phyloP scores from a whole-genome alignment of 2,888 invertebrate genomes.

The Lasioglossum oenotherae region DNA sequence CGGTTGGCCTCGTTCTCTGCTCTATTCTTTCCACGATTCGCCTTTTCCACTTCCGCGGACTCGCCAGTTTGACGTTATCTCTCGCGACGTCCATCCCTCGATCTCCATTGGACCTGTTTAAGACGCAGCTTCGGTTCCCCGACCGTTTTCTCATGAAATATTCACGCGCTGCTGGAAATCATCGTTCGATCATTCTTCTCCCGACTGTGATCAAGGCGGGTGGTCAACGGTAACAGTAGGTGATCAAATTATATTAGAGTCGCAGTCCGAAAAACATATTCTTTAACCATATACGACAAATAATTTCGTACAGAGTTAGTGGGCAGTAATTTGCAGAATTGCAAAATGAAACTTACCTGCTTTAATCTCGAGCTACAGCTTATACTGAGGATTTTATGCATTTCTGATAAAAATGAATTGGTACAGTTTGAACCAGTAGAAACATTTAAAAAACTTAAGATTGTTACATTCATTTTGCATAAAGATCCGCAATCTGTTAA shows the following conservation, averaged over 20 bases:
- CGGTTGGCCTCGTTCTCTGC: constrained; percentile 29
- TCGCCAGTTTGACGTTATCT: constrained; percentile 35
- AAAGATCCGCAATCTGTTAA: too few relatives aligned
- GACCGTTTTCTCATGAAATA: constrained; percentile 79
- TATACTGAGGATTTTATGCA: too few relatives aligned
- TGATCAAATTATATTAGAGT: neutral
- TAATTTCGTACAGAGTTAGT: neutral
- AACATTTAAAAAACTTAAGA: too few relatives aligned
- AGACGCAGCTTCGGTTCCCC: constrained; percentile 40
- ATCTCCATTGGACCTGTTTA: constrained; percentile 3
- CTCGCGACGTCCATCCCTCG: constrained; percentile 35
- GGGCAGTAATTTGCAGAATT: neutral
- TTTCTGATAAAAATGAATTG: too few relatives aligned
- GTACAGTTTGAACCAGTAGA: too few relatives aligned
- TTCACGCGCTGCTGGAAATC: constrained; percentile 78
- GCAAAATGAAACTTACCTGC: neutral
- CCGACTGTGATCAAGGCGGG: neutral
- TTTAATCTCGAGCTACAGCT: too few relatives aligned
- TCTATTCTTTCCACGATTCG: constrained; percentile 8
- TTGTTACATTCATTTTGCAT: too few relatives aligned
- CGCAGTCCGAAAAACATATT: neutral
- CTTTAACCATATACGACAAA: too few relatives aligned
- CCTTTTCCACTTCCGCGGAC: constrained; percentile 40
- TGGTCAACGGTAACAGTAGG: neutral
- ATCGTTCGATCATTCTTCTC: constrained; percentile 69